A percentile compares a stretch with the other conserved stretches of the same genome.
Evolutionary conservation across 2,888 invertebrate genomes (phyloP).

Genomic region (Entomobrya multifasciata): DNA sequence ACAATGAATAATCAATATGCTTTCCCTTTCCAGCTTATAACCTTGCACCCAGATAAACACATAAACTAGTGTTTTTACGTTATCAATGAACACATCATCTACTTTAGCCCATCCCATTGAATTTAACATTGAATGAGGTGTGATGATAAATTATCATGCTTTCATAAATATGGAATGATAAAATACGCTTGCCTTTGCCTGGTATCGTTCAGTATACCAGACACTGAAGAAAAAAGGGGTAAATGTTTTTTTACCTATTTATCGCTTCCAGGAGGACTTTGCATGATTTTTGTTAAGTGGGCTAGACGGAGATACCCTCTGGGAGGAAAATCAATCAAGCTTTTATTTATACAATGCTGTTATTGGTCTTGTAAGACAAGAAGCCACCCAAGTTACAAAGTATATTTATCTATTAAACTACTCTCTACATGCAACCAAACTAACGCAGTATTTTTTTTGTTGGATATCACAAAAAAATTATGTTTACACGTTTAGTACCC

Average conservation of each 20-base stretch:
- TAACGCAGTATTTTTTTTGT: too few species aligned
- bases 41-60: too few species aligned
- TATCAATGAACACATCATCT: constrained; percentile 46
- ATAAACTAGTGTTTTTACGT: background rate
- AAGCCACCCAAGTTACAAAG: constrained; percentile 59
- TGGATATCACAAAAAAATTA: too few species aligned
- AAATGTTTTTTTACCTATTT: background rate
- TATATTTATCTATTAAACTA: background rate
- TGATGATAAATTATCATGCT: constrained; percentile 55
- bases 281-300: constrained; percentile 20
- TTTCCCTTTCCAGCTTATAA: background rate
- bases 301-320: constrained; percentile 30
- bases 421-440: background rate
- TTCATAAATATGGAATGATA: background rate
- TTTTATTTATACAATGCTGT: constrained; percentile 51
- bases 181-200: background rate
- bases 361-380: constrained; percentile 53
- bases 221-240: constrained; percentile 7
- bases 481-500: too few species aligned
- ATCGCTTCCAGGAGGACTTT: constrained; percentile 11
- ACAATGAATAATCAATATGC: background rate
- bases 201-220: too few species aligned
- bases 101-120: background rate
- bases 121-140: constrained; percentile 45
- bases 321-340: constrained; percentile 56